Percentiles rank a stretch among this genome's conserved stretches.
Evolutionary conservation across 2,113 vertebrate species (phyloP).

Genomic region (Prunella himalayana): DNA sequence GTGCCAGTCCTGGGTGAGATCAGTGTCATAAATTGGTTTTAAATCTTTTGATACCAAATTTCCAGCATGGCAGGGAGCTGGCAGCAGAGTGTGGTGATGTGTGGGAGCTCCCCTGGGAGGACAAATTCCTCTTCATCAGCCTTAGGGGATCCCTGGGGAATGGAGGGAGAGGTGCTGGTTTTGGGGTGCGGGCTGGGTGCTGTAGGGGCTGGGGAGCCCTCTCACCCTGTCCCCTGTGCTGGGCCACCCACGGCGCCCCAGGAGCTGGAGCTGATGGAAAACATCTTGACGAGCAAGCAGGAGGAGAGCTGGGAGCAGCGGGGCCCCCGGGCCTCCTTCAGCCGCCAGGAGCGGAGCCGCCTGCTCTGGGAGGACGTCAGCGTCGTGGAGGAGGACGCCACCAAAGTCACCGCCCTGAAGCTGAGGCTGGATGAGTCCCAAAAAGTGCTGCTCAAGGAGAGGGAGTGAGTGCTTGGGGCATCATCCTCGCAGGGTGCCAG

Average conservation of each 20-base stretch:
- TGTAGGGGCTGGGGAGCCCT: not conserved
- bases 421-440: constrained; percentile 95
- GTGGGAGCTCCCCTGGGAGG: not conserved
- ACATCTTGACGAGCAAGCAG: constrained; percentile 74
- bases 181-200: not conserved
- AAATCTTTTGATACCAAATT: not conserved
- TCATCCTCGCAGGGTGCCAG: not conserved
- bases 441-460: constrained; percentile 88
- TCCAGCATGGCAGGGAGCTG: accelerated
- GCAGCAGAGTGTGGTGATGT: not conserved
- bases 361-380: constrained; percentile 87
- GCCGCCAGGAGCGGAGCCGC: constrained; percentile 84
- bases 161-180: not conserved
- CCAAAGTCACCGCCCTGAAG: constrained; percentile 88
- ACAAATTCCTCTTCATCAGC: not conserved
- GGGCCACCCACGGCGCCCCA: constrained; percentile 20
- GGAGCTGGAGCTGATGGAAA: constrained; percentile 87
- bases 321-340: constrained; percentile 69
- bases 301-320: constrained; percentile 83
- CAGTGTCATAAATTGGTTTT: accelerated
- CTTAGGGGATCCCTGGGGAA: not conserved
- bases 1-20: accelerated
- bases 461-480: constrained; percentile 76
- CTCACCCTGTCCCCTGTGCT: not conserved
- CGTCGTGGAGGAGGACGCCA: constrained; percentile 80